These are phyloP conservation scores for Linhomoeus sp. DNA, from an alignment of 2,888 invertebrate genomes.

Conservation along the genomic window DNA sequence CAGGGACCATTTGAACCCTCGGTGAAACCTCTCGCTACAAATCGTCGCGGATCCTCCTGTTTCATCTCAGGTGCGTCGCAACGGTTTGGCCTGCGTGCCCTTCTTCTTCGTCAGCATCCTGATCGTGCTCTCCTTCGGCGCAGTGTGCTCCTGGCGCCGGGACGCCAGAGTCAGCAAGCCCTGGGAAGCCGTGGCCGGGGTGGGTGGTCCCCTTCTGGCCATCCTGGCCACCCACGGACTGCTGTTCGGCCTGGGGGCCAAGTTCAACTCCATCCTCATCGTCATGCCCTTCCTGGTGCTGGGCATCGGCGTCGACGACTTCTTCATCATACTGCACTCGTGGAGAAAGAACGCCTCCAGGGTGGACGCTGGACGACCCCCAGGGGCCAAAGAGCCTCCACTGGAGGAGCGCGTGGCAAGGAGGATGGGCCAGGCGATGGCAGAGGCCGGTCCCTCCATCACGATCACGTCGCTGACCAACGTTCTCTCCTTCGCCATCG, in stretches of 20 bases:
- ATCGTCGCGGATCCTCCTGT: too few species aligned
- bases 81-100: slow-evolving; percentile 15
- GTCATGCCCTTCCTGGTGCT: slow-evolving; percentile 21
- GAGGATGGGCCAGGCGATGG: slow-evolving; percentile 6
- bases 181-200: slow-evolving; percentile 14
- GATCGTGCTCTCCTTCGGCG: slow-evolving; percentile 12
- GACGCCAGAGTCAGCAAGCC: slow-evolving; percentile 4
- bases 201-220: slow-evolving; percentile 3
- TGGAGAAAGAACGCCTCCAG: slow-evolving; percentile 15
- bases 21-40: too few species aligned
- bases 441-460: slow-evolving; percentile 16
- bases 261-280: slow-evolving; percentile 17
- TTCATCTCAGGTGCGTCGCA: slow-evolving; percentile 13
- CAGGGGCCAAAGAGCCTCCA: too few species aligned
- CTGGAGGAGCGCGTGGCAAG: too few species aligned
- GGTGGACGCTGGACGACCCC: too few species aligned
- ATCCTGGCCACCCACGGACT: slow-evolving; percentile 10
- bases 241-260: slow-evolving; percentile 12
- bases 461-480: slow-evolving; percentile 17
- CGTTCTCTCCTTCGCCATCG: slow-evolving; percentile 14
- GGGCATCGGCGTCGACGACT: slow-evolving; percentile 17
- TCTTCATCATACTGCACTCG: slow-evolving; percentile 18
- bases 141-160: not conserved
- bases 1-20: too few species aligned
- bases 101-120: slow-evolving; percentile 13